These are phyloP conservation scores for Thomomys bottae DNA, from an alignment of 2,113 vertebrate species.

Conservation along the genomic window DNA sequence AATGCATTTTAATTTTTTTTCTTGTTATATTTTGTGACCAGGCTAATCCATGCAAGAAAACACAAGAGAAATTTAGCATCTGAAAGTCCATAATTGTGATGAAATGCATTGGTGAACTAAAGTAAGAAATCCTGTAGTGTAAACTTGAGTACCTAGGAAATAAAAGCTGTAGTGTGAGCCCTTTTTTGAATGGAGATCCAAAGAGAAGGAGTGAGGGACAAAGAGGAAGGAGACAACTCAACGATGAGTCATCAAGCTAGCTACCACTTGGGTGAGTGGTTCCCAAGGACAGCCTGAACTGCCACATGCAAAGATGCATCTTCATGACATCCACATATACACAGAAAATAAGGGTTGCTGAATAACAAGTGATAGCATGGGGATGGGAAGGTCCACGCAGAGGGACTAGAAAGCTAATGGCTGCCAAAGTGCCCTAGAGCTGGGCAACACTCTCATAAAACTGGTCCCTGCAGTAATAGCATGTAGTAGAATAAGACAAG, in stretches of 20 bases:
- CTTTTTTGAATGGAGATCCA: background rate
- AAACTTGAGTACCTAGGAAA: background rate
- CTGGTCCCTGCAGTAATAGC: background rate
- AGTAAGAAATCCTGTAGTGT: background rate
- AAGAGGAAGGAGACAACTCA: background rate
- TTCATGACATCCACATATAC: background rate
- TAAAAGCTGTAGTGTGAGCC: background rate
- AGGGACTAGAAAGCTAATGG: background rate
- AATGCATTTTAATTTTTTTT: background rate
- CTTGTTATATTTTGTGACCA: background rate
- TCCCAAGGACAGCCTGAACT: background rate
- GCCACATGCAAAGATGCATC: background rate
- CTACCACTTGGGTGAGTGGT: too few relatives aligned
- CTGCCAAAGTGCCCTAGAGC: background rate
- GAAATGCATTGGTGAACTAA: background rate
- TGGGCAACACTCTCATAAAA: too few relatives aligned
- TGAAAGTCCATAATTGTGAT: background rate
- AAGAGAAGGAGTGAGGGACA: background rate
- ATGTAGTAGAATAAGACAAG: background rate
- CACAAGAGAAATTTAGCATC: background rate
- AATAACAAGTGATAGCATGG: background rate
- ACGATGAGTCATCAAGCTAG: background rate
- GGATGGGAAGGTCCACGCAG: background rate
- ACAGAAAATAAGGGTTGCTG: background rate
- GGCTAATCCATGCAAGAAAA: constrained; percentile 10